Evolutionary conservation across 2,113 vertebrate genomes (phyloP), one percentile per base, ranked within the genome.

Genomic region (Rhagologus leucostigma): DNA sequence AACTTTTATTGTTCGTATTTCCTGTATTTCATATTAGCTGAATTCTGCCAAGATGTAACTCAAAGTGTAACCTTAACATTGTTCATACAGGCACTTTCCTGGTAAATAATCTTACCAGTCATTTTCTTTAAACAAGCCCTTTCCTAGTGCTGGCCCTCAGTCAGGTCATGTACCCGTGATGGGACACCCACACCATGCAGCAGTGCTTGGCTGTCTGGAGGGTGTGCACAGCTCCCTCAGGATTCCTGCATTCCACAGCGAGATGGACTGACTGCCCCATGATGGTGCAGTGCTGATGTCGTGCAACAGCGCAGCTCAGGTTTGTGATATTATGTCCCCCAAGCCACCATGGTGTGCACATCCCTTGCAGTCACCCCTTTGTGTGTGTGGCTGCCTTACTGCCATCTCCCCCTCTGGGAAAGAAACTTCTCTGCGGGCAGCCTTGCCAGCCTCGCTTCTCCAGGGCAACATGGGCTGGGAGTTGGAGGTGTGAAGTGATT

Each of bases 141-240:
- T 64, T 2, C 3, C 8, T 44, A 7, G 18, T 42, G 33, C 49
- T 33, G 37, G 10, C 0, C 1, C 35, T 44, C 6, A 8, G 30
- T 56, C 8, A 2, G 64, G 78, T 41, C 42, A 3, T 1, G 1
- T 37, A 13, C 13, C 22, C 0, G 0, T n/a, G n/a, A 20, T 9
- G 22, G 30, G 41, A 24, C 3, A 14, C 24, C 16, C 15, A 49
- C 32, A 2, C 27, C 0, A 3, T 1, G 7, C 49, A 1, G 20
- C 42, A 19, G 41, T 5, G 13, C 37, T 44, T 23, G 4, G 53
- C 24, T 47, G 3, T 16, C 22, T 22, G 42, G 9, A 63, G 17
- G 20, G 22, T 10, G 22, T 65, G 49, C 46, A 12, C 32, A 50
- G 50, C 30, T 20, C 3, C 27, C 29, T 55, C 44, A 3, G 59